Evolutionary conservation across 2,888 invertebrate genomes (phyloP).

Genomic region (Esperia sulphurella): DNA sequence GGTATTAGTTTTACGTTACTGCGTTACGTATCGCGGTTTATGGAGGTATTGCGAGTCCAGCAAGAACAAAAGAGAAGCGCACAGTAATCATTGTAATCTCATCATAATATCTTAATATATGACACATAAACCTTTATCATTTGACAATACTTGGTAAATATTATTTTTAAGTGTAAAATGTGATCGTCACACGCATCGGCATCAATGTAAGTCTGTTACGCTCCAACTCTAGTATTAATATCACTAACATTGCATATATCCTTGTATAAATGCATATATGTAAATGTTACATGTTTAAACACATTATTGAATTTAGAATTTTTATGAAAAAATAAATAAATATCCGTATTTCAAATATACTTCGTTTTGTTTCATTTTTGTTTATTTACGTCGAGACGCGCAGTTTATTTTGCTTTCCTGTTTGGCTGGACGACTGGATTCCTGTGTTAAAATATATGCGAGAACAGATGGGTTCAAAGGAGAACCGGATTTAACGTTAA

Average conservation of each 20-base stretch:
- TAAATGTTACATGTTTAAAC: conserved; percentile 80
- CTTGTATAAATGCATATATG: conserved; percentile 80
- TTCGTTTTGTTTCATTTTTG: conserved; percentile 59
- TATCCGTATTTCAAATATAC: conserved; percentile 80
- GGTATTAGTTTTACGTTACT: conserved; percentile 6
- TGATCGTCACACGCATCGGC: conserved; percentile 58
- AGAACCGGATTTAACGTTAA: not conserved
- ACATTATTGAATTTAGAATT: conserved; percentile 81
- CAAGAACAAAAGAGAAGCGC: conserved; percentile 64
- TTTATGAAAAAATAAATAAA: conserved; percentile 81
- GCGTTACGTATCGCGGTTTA: conserved; percentile 32
- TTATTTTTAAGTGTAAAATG: conserved; percentile 73
- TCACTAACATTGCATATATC: conserved; percentile 79
- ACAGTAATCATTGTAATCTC: conserved; percentile 62
- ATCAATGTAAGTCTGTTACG: conserved; percentile 67
- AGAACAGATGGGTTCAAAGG: conserved; percentile 6
- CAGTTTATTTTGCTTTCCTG: conserved; percentile 7
- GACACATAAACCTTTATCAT: conserved; percentile 62
- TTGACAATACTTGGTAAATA: conserved; percentile 79
- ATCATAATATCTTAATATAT: conserved; percentile 36
- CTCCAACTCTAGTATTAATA: conserved; percentile 75
- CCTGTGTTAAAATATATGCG: conserved; percentile 2
- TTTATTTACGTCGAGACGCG: conserved; percentile 19
- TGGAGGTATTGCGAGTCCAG: conserved; percentile 57
- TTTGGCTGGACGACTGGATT: conserved; percentile 4